Base-by-base conservation (phyloP, 2,113 vertebrate species). In the Hippocampus abdominalis region DNA sequence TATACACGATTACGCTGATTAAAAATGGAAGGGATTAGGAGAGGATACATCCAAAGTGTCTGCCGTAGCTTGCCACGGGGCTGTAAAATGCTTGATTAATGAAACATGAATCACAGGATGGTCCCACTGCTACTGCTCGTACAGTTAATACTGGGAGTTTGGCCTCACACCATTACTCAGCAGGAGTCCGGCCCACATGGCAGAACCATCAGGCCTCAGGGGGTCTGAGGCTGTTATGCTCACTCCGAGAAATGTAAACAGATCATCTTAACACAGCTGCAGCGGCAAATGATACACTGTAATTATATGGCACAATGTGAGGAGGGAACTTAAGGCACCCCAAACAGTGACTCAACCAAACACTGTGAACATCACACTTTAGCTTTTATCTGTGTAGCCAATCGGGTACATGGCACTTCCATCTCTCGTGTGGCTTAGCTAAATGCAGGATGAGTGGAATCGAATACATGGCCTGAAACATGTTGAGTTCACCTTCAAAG, bases 21-120 rank as follows among this genome's bases (percentile, higher is more conserved):
- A 79, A 89, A 92, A 89, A 90, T 87, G 76, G 71, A 89, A 72
- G 78, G 70, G 84, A 87, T 88, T 87, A 83, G 77, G 78, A 80
- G 66, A 4, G 75, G 71, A 89, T 88, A 76, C 85, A 82, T 85
- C 80, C 74, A 75, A 77, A 84, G 80, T 66, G 76, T 80, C 73
- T 80, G 69, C 66, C 65, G 77, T 61, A 74, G 77, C 71, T 70
- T 36, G 84, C 86, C 79, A 72, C 78, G 71, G 82, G 84, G 79
- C 81, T 80, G 27, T 44, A 68, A 85, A 88, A 82, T 85, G 76
- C 89, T 89, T 90, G 86, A 90, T 89, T 88, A 88, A 90, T 88
- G 86, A 85, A 85, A 84, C 80, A 85, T 86, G 88, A 92, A 85
- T 87, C 81, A 85, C 76, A 79, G 78, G 74, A 79, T 70, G 71